These are phyloP conservation scores for Eleutherodactylus coqui DNA, from an alignment of 2,797 vertebrate genomes.

Conservation along the genomic window DNA sequence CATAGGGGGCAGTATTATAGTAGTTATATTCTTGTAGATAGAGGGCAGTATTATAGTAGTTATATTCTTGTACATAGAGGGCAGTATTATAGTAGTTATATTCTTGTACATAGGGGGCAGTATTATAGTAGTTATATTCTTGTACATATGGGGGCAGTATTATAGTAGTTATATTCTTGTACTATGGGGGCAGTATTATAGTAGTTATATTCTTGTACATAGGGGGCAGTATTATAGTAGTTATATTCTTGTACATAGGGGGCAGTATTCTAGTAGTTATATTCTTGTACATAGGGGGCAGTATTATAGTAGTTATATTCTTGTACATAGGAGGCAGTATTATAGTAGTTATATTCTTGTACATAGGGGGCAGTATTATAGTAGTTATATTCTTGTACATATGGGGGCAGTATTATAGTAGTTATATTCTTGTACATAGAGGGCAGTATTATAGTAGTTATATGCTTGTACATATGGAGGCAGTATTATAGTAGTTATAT, in stretches of 20 bases:
- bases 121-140: slow-evolving; percentile 12
- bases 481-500: not conserved
- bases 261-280: not conserved
- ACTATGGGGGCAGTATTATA: not conserved
- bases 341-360: slow-evolving; percentile 9
- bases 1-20: not conserved
- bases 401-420: slow-evolving; percentile 4
- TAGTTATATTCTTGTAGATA: not conserved
- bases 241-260: not conserved
- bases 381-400: slow-evolving; percentile 1
- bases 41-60: not conserved
- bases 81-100: slow-evolving; percentile 8
- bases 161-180: not conserved
- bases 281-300: not conserved
- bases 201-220: not conserved
- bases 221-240: not conserved
- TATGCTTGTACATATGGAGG: not conserved
- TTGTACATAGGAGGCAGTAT: not conserved
- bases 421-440: slow-evolving; percentile 13
- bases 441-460: not conserved
- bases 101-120: not conserved
- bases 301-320: not conserved
- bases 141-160: not conserved
- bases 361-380: slow-evolving; percentile 5
- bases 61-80: not conserved